Base-by-base conservation (phyloP, 37 sponge, comb jelly and placozoan species). In the Aphrocallistes beatrix region DNA sequence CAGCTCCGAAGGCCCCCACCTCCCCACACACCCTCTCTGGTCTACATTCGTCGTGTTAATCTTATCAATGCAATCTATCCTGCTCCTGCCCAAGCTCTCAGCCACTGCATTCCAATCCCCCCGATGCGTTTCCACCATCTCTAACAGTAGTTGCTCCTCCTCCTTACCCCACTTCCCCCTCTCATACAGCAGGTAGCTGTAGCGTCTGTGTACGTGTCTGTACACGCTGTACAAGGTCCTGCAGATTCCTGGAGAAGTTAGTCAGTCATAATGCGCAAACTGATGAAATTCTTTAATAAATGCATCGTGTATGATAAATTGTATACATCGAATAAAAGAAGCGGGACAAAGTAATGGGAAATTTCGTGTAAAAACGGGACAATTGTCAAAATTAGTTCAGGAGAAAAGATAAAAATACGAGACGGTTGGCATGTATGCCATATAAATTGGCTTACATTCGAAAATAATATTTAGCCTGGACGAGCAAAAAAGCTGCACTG, bases 131-230 rank as follows among this genome's bases (percentile, higher is more conserved):
- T 60, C 34, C 32, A 60, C 32, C 6, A 60, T 19, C 3, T 13
- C 21, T 6, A 60, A 30, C 75, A 60, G 75, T 13, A 32, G 25
- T 6, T 32, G 25, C 75, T 60, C 75, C 34, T 60, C 75, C 75
- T 60, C 75, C 34, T 30, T 13, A 3, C 34, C 17, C 75, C 75
- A 60, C 6, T 1, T 3, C 32, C 75, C 75, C 34, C 75, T 21
- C 75, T 60, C 28, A 13, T 60, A 60, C 75, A 60, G 75, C 34
- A 60, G 34, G 34, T 60, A 13, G 21, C 75, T 60, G 75, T 60
- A 60, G 75, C 34, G 75, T 60, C 75, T 60, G 75, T 60, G 75
- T 13, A 60, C 75, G n/a, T 60, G 75, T 60, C 75, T 3, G 75
- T 60, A 60, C 6, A 60, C n/a, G 34, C 75, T 60, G 75, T 60